These are phyloP conservation scores for Calvadosia cruxmelitensis DNA, from an alignment of 30 jellyfish, hydroid and myxozoan species.

Conservation along the genomic window DNA sequence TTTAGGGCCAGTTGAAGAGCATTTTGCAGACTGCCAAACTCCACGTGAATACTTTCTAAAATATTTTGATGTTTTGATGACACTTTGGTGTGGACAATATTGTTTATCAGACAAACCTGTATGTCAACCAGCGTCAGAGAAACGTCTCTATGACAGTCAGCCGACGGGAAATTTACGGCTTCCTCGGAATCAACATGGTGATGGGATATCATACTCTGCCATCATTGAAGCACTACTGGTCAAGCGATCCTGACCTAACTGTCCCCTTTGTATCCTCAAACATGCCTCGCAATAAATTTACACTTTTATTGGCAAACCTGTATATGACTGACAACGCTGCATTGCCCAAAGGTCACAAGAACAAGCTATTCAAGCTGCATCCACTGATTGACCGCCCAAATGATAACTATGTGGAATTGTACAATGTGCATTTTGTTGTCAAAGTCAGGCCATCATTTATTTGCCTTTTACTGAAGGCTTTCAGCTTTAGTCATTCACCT, in stretches of 20 bases:
- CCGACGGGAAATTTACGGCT: constrained; percentile 23
- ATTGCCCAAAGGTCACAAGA: constrained; percentile 39
- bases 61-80: constrained; percentile 24
- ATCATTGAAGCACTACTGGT: constrained; percentile 36
- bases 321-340: constrained; percentile 47
- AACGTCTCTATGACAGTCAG: constrained; percentile 4
- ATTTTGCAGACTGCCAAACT: constrained; percentile 24
- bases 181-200: constrained; percentile 39
- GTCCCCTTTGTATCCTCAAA: constrained; percentile 32
- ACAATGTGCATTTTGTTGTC: constrained; percentile 39
- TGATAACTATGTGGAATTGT: constrained; percentile 26
- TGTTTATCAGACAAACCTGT: constrained; percentile 28
- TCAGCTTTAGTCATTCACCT: too few relatives aligned
- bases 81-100: constrained; percentile 7
- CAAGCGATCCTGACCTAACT: constrained; percentile 43
- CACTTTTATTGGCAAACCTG: constrained; percentile 17
- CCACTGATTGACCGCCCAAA: constrained; percentile 48
- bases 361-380: constrained; percentile 38
- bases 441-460: constrained; percentile 59
- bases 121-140: constrained; percentile 16
- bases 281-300: constrained; percentile 23
- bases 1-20: constrained; percentile 46
- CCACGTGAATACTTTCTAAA: constrained; percentile 15
- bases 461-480: too few relatives aligned
- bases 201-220: constrained; percentile 66